Evolutionary conservation across 2,888 invertebrate genomes (phyloP).

Genomic region (Cistogaster globosa): DNA sequence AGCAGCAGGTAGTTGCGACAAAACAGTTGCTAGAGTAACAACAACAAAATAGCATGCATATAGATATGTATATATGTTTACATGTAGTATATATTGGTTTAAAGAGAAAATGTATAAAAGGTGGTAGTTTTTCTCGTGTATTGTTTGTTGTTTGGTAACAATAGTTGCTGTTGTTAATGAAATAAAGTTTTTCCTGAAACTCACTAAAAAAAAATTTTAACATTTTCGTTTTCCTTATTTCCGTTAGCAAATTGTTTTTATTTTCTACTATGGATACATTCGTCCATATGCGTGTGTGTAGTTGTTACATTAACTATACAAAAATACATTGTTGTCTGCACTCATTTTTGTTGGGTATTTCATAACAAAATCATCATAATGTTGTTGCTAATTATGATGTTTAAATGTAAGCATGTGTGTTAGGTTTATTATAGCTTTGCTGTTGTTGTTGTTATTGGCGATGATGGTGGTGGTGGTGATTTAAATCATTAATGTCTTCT

Average conservation of each 20-base stretch:
- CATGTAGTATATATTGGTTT: background rate
- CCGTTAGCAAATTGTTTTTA: slow-evolving; percentile 45
- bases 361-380: slow-evolving; percentile 41
- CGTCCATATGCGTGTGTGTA: background rate
- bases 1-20: slow-evolving; percentile 68
- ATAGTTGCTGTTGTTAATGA: slow-evolving; percentile 44
- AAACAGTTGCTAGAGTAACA: slow-evolving; percentile 59
- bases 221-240: slow-evolving; percentile 37
- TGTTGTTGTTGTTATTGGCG: background rate
- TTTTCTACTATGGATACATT: background rate
- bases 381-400: slow-evolving; percentile 42
- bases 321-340: slow-evolving; percentile 40
- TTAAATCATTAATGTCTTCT: slow-evolving; percentile 48
- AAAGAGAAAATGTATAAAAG: slow-evolving; percentile 9
- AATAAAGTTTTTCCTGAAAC: slow-evolving; percentile 24
- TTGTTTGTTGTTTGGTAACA: slow-evolving; percentile 20
- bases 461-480: slow-evolving; percentile 50
- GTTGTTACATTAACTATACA: slow-evolving; percentile 39
- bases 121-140: slow-evolving; percentile 27
- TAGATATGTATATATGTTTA: background rate
- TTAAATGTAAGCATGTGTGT: background rate
- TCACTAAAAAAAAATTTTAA: slow-evolving; percentile 1
- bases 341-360: slow-evolving; percentile 34
- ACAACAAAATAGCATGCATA: slow-evolving; percentile 3
- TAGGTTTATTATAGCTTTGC: slow-evolving; percentile 1